Percentiles rank a stretch among this genome's conserved stretches.
Conservation (phyloP, 2,797 vertebrate genomes). For the Microhierax caerulescens region DNA sequence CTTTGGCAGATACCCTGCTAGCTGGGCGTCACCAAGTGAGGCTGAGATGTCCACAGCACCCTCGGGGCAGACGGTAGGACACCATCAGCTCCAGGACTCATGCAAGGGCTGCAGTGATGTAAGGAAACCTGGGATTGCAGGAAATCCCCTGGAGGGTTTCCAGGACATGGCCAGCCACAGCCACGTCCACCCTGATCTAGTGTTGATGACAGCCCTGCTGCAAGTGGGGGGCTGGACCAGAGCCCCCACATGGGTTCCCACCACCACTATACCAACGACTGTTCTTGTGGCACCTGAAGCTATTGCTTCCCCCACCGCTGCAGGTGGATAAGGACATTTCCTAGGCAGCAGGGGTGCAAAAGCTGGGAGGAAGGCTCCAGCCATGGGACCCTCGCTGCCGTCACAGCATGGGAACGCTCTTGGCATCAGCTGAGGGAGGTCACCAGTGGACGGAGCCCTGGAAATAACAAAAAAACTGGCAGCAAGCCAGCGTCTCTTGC, state of each 20-base stretch:
- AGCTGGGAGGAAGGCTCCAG: background rate
- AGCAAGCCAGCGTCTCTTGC: background rate
- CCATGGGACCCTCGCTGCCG: background rate
- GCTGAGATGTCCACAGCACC: background rate
- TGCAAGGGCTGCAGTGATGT: background rate
- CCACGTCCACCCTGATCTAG: background rate
- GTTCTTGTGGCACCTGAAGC: background rate
- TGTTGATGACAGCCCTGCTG: background rate
- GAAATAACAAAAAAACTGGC: background rate
- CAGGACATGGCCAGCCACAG: background rate
- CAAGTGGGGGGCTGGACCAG: background rate
- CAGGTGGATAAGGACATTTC: background rate
- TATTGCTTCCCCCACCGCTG: background rate
- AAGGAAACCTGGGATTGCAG: background rate
- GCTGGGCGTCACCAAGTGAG: background rate
- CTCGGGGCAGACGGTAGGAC: background rate
- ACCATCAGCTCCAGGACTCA: background rate
- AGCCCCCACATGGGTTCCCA: rapidly evolving
- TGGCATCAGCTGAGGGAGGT: background rate
- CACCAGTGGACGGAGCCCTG: background rate
- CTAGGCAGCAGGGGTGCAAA: background rate
- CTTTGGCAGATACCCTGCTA: background rate
- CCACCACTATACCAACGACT: background rate
- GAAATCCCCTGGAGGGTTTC: background rate
- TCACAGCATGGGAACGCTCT: background rate